phyloP scores from a whole-genome alignment of 1,140 invertebrate genomes.

The Tetragonula clypearis region DNA sequence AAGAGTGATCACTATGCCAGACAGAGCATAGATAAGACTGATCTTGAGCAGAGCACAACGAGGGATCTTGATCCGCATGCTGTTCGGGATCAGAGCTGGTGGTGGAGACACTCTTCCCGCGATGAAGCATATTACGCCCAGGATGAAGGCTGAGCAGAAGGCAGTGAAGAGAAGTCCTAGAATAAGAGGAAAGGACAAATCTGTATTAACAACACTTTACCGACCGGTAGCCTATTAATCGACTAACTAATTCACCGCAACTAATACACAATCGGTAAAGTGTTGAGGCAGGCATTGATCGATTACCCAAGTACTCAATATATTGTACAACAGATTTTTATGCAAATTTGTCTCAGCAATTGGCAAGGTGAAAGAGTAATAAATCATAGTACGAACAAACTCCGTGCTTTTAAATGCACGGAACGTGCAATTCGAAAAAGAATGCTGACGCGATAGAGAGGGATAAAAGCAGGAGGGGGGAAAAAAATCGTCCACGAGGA shows the following conservation, averaged over 20 bases:
- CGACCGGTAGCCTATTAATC: no score
- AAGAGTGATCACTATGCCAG: slow-evolving; percentile 74
- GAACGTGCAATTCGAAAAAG: neutral
- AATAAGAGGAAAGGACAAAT: neutral
- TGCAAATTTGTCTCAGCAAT: no score
- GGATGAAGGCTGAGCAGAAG: slow-evolving; percentile 66
- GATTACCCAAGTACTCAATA: no score
- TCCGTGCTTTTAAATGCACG: neutral
- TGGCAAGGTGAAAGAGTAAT: no score
- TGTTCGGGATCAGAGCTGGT: slow-evolving; percentile 75
- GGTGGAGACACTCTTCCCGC: slow-evolving; percentile 73
- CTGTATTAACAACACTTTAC: no score
- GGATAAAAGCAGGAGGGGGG: neutral
- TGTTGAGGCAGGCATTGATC: no score
- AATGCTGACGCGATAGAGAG: neutral
- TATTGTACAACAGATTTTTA: no score
- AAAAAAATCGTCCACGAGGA: neutral
- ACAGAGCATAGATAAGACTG: slow-evolving; percentile 72
- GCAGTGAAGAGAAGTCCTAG: slow-evolving; percentile 75
- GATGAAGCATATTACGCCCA: slow-evolving; percentile 69
- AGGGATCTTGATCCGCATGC: slow-evolving; percentile 73
- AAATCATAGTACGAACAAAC: neutral
- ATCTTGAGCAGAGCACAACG: slow-evolving; percentile 73
- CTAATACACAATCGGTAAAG: no score
- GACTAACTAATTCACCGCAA: no score